Percentiles rank a stretch among this genome's conserved stretches.
Evolutionary conservation across 1,140 invertebrate species (phyloP).

Genomic region (Latrodectus geometricus): DNA sequence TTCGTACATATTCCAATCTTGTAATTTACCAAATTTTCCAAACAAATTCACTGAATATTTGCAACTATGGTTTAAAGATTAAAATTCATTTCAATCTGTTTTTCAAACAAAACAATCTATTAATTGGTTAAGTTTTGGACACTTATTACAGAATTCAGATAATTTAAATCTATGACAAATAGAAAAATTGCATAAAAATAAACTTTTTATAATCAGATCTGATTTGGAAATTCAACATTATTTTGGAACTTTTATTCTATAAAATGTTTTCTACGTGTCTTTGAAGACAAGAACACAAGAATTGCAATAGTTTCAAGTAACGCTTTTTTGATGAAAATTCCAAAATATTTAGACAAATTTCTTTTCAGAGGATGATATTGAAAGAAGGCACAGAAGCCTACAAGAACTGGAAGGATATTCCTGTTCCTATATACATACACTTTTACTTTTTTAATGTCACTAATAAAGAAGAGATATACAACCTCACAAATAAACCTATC

Average conservation of each 20-base stretch:
- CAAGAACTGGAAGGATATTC: slow-evolving; percentile 68
- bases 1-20: too few relatives aligned
- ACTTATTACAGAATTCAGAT: too few relatives aligned
- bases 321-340: neutral
- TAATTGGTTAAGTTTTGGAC: too few relatives aligned
- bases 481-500: slow-evolving; percentile 81
- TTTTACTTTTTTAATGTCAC: slow-evolving; percentile 85
- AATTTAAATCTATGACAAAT: neutral
- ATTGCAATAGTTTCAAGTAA: neutral
- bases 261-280: neutral
- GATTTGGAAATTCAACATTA: too few relatives aligned
- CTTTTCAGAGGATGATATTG: slow-evolving; percentile 56
- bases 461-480: slow-evolving; percentile 88
- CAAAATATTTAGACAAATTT: neutral
- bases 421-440: slow-evolving; percentile 71
- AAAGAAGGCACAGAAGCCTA: slow-evolving; percentile 66
- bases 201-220: neutral
- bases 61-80: too few relatives aligned
- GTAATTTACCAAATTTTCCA: too few relatives aligned
- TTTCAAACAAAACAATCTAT: too few relatives aligned
- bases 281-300: neutral
- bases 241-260: neutral
- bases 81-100: too few relatives aligned
- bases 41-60: too few relatives aligned
- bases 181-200: neutral